Percentiles rank a stretch among this genome's conserved stretches.
phyloP scores from a whole-genome alignment of 2,888 invertebrate species.

The Aspidiotus destructor region DNA sequence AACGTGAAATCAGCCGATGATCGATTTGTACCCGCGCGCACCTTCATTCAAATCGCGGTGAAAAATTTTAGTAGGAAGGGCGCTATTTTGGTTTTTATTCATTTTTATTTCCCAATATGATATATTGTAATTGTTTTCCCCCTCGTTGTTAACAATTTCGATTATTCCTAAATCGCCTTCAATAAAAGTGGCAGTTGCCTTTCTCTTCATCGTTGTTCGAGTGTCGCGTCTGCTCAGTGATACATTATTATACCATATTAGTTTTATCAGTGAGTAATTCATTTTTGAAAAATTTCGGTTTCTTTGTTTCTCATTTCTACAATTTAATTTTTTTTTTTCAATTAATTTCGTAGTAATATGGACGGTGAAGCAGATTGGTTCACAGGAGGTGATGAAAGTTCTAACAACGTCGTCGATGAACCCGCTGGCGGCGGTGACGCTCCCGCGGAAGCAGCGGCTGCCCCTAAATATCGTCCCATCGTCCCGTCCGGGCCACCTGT shows the following conservation, averaged over 20 bases:
- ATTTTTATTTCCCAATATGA: too few relatives aligned
- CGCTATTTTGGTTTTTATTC: too few relatives aligned
- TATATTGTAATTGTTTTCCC: too few relatives aligned
- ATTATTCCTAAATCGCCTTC: too few relatives aligned
- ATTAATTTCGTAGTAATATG: conserved; percentile 6
- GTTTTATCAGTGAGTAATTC: not conserved
- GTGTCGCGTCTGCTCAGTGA: not conserved
- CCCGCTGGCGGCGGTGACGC: conserved; percentile 2
- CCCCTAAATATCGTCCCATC: not conserved
- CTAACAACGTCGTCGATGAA: conserved; percentile 1
- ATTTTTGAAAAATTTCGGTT: not conserved
- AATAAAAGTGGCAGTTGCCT: too few relatives aligned
- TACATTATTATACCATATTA: not conserved
- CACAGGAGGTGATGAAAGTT: not conserved
- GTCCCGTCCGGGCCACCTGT: conserved; percentile 33
- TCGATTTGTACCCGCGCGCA: too few relatives aligned
- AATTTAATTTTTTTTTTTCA: not conserved
- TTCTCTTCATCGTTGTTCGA: too few relatives aligned
- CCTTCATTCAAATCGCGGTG: too few relatives aligned
- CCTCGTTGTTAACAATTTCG: too few relatives aligned
- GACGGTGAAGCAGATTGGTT: conserved; percentile 33
- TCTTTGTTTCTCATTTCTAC: not conserved
- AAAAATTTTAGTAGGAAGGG: too few relatives aligned
- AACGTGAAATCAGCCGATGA: too few relatives aligned
- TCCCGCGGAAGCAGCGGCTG: not conserved